These are phyloP conservation scores for Nyctereutes procyonoides DNA, from an alignment of 2,113 vertebrate genomes.

Conservation along the genomic window DNA sequence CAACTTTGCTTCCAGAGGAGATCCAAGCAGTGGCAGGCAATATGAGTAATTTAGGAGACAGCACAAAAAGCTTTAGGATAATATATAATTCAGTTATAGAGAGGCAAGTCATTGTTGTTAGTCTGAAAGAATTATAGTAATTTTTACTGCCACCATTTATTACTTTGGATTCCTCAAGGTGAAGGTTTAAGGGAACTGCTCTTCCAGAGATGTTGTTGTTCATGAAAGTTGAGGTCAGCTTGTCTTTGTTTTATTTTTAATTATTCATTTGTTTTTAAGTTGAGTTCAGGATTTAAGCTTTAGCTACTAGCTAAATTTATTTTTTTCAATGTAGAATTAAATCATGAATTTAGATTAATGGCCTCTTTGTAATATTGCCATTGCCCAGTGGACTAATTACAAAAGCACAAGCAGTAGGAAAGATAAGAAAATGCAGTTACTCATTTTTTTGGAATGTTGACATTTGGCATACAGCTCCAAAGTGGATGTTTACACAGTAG, in stretches of 20 bases:
- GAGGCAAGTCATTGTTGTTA: not conserved
- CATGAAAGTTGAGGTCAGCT: not conserved
- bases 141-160: not conserved
- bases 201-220: not conserved
- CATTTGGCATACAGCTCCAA: constrained; percentile 6
- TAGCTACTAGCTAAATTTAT: constrained; percentile 28
- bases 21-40: not conserved
- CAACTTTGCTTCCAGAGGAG: not conserved
- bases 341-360: constrained; percentile 67
- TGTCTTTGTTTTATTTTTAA: constrained; percentile 21
- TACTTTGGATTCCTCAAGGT: not conserved
- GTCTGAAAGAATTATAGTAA: constrained; percentile 31
- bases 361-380: constrained; percentile 45
- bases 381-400: constrained; percentile 59
- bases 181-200: not conserved
- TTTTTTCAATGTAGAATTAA: constrained; percentile 27
- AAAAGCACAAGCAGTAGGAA: not conserved
- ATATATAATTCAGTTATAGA: constrained; percentile 40
- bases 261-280: not conserved
- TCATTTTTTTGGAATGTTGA: constrained; percentile 37
- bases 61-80: not conserved
- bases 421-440: constrained; percentile 55
- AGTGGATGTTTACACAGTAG: constrained; percentile 30
- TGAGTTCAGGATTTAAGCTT: constrained; percentile 46
- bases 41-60: not conserved